Evolutionary conservation across 2,888 invertebrate genomes (phyloP).

Genomic region (Cerastoderma edule): DNA sequence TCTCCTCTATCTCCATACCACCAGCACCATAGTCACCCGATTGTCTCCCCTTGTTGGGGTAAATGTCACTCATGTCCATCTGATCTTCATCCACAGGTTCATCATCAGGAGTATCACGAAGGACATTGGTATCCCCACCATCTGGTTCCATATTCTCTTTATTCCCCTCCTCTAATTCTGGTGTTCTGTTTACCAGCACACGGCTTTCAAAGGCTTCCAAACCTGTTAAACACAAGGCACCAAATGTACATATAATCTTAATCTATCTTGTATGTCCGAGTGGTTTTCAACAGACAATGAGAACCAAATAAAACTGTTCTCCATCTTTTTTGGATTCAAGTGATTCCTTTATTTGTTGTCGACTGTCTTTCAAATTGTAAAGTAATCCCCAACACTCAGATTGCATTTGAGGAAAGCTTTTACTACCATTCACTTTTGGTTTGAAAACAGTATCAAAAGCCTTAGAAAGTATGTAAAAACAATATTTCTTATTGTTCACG

Average conservation of each 20-base stretch:
- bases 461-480: too few species aligned
- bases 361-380: not conserved
- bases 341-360: not conserved
- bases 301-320: not conserved
- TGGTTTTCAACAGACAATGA: too few species aligned
- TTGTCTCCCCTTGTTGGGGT: too few species aligned
- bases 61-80: too few species aligned
- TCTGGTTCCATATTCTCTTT: conserved; percentile 38
- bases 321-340: not conserved
- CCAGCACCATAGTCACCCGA: not conserved
- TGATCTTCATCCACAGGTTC: not conserved
- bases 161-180: conserved; percentile 40
- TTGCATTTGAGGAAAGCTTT: too few species aligned
- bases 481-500: too few species aligned
- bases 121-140: not conserved
- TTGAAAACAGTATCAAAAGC: too few species aligned
- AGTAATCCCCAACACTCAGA: not conserved
- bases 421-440: too few species aligned
- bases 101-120: not conserved
- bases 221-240: conserved; percentile 27
- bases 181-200: conserved; percentile 39
- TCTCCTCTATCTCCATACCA: conserved; percentile 36
- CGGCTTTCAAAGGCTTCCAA: conserved; percentile 52
- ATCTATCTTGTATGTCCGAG: not conserved
- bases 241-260: not conserved